Evolutionary conservation across 2,888 invertebrate genomes (phyloP).

Genomic region (Machimus atricapillus): DNA sequence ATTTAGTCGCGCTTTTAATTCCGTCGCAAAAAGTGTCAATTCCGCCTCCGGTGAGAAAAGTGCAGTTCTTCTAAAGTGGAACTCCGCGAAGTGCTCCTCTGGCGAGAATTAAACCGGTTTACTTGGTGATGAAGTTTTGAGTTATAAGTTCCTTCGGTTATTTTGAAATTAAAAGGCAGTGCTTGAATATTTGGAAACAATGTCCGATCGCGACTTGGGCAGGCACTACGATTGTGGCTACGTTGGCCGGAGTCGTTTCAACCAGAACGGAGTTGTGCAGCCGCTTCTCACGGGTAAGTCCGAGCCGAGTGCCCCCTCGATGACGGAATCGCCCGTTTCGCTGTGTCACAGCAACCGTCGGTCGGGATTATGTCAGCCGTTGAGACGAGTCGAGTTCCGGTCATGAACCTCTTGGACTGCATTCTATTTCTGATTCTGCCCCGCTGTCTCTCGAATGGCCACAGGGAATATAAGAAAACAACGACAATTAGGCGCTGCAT

Average conservation of each 20-base stretch:
- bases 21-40: background rate
- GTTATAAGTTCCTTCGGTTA: background rate
- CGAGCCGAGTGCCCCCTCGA: background rate
- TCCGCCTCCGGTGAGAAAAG: background rate
- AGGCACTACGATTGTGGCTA: conserved; percentile 55
- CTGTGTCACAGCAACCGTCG: background rate
- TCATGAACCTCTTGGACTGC: background rate
- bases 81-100: background rate
- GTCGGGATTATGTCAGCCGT: background rate
- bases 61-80: background rate
- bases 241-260: conserved; percentile 59
- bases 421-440: background rate
- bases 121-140: conserved; percentile 6
- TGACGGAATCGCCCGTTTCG: background rate
- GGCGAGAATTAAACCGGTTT: background rate
- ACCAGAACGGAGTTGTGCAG: conserved; percentile 74
- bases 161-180: background rate
- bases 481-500: background rate
- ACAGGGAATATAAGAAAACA: background rate
- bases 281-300: conserved; percentile 84
- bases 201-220: conserved; percentile 59
- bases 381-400: background rate
- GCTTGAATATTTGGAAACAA: conserved; percentile 47
- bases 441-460: background rate
- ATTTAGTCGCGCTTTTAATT: conserved; percentile 40